Conservation (phyloP, 1,140 invertebrate genomes). For the Oryzaephilus surinamensis region DNA sequence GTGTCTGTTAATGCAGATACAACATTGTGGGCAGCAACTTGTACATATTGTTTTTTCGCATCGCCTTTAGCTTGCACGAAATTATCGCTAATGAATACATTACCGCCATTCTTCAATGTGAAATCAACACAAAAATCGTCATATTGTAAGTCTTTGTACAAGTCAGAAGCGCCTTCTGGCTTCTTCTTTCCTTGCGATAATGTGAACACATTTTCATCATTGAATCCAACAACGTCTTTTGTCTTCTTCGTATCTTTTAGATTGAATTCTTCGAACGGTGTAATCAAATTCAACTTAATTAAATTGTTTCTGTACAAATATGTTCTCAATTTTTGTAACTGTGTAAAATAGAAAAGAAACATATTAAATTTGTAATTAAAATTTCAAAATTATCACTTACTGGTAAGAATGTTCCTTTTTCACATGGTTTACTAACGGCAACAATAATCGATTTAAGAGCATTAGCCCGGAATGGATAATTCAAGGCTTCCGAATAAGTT, state of each 20-base stretch:
- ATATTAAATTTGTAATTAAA: neutral
- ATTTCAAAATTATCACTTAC: slow-evolving; percentile 15
- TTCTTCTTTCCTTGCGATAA: slow-evolving; percentile 49
- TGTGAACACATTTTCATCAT: slow-evolving; percentile 41
- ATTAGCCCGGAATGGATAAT: slow-evolving; percentile 50
- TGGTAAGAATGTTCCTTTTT: slow-evolving; percentile 20
- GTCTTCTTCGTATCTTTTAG: slow-evolving; percentile 34
- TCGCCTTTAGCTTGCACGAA: slow-evolving; percentile 40
- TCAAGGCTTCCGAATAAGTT: slow-evolving; percentile 44
- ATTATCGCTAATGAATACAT: slow-evolving; percentile 42
- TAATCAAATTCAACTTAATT: slow-evolving; percentile 25
- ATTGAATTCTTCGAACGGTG: slow-evolving; percentile 21
- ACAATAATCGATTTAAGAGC: slow-evolving; percentile 48
- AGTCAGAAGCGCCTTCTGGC: slow-evolving; percentile 38
- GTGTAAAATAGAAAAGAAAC: slow-evolving; percentile 11
- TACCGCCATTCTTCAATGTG: slow-evolving; percentile 41
- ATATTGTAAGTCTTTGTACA: slow-evolving; percentile 40
- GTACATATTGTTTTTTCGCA: slow-evolving; percentile 42
- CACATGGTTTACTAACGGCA: slow-evolving; percentile 30
- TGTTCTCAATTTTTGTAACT: slow-evolving; percentile 40
- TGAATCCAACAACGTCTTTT: slow-evolving; percentile 43
- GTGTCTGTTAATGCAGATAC: slow-evolving; percentile 34
- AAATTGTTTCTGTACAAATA: slow-evolving; percentile 24
- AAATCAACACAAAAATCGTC: slow-evolving; percentile 47
- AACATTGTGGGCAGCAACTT: slow-evolving; percentile 38